phyloP scores from a whole-genome alignment of 2,113 vertebrate species.

The Phylloscopus trochiloides region DNA sequence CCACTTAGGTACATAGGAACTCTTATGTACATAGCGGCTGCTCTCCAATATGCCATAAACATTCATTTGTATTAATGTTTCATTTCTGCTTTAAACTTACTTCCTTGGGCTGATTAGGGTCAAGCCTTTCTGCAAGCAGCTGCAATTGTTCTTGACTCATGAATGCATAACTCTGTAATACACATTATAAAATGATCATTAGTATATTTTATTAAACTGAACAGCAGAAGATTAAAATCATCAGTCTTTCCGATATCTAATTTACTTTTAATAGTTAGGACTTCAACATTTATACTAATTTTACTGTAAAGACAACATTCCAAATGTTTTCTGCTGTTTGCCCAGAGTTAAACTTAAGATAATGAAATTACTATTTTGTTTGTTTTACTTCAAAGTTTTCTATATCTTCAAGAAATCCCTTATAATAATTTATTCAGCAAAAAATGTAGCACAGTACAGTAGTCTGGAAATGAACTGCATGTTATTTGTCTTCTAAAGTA shows the following conservation, averaged over 20 bases:
- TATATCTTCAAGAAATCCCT: neutral
- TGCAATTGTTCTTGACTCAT: constrained; percentile 94
- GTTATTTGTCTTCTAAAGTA: neutral
- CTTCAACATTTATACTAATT: neutral
- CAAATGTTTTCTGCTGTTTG: neutral
- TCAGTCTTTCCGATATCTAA: neutral
- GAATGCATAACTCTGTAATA: constrained; percentile 87
- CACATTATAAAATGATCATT: constrained; percentile 26
- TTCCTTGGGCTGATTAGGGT: constrained; percentile 86
- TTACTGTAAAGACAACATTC: neutral
- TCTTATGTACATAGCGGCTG: neutral
- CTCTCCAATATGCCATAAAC: neutral
- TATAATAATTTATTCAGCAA: neutral
- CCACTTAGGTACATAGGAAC: neutral
- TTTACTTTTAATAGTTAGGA: constrained; percentile 1
- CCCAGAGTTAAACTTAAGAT: neutral
- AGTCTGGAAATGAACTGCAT: neutral
- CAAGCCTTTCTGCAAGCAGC: constrained; percentile 84
- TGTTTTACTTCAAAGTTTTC: neutral
- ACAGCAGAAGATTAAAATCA: constrained; percentile 6
- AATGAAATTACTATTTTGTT: neutral
- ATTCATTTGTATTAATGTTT: neutral
- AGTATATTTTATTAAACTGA: neutral
- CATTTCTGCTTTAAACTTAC: constrained; percentile 70
- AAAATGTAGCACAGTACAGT: neutral